Percentiles rank a stretch among this genome's conserved stretches.
Conservation (phyloP, 1,140 invertebrate genomes). For the Pinna nobilis region DNA sequence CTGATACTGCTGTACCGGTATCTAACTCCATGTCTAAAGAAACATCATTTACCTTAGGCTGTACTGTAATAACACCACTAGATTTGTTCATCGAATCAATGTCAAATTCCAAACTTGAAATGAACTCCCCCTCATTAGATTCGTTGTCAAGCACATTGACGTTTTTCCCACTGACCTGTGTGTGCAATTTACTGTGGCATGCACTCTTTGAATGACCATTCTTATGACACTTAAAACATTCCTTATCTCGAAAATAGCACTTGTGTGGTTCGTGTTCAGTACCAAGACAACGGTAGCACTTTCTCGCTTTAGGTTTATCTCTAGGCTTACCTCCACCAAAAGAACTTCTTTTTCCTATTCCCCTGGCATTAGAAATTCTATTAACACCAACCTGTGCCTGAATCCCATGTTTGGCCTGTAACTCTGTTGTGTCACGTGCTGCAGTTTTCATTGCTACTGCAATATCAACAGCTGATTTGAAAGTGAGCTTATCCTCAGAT, state of each 20-base stretch:
- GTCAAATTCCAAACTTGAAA: too few species aligned
- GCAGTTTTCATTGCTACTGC: conserved; percentile 42
- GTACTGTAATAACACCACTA: conserved; percentile 1
- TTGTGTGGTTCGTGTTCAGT: conserved; percentile 3
- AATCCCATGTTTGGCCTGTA: conserved; percentile 6
- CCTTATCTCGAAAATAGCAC: conserved; percentile 7
- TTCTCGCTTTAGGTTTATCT: background rate
- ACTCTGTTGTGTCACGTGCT: conserved; percentile 28
- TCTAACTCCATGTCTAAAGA: background rate
- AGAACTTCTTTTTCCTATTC: conserved; percentile 7
- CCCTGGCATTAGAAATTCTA: background rate
- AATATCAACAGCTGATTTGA: conserved; percentile 27
- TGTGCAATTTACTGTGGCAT: background rate
- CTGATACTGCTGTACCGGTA: conserved; percentile 16
- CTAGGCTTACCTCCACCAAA: background rate
- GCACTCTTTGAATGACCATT: conserved; percentile 13
- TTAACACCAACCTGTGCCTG: background rate
- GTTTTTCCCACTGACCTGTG: background rate
- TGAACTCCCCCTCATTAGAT: background rate
- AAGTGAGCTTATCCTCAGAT: conserved; percentile 17
- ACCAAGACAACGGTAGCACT: conserved; percentile 1
- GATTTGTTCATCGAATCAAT: background rate
- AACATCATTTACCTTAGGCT: background rate
- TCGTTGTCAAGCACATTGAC: background rate
- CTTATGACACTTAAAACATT: conserved; percentile 7